A percentile compares a stretch with the other conserved stretches of the same genome.
Evolutionary conservation across 2,797 vertebrate genomes (phyloP).

Genomic region (Acipenser oxyrinchus): DNA sequence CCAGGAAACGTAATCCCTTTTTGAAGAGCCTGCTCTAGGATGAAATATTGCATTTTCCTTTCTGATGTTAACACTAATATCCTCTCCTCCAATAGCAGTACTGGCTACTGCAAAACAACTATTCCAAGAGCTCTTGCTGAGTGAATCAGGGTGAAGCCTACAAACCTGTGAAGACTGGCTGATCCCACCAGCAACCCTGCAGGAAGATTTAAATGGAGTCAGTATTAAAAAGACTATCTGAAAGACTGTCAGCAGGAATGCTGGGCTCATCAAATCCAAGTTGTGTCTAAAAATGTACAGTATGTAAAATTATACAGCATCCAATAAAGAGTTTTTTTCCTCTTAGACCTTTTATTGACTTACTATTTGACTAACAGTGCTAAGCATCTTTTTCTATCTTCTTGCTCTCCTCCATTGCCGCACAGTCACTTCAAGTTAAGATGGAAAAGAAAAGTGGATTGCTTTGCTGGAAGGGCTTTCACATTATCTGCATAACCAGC

Average conservation of each 20-base stretch:
- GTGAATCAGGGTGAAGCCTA: background rate
- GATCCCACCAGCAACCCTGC: constrained; percentile 8
- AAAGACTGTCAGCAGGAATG: constrained; percentile 30
- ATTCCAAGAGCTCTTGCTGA: background rate
- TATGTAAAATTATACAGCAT: constrained; percentile 10
- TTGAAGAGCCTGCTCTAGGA: no score
- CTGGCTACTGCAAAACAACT: background rate
- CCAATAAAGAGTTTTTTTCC: constrained; percentile 20
- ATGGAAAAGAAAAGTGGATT: constrained; percentile 20
- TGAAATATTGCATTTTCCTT: no score
- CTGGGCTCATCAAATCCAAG: constrained; percentile 15
- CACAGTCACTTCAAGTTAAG: constrained; percentile 15
- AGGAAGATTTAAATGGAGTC: constrained; percentile 24
- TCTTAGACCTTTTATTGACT: constrained; percentile 10
- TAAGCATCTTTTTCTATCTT: background rate
- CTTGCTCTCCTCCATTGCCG: background rate
- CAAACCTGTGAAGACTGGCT: background rate
- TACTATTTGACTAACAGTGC: constrained; percentile 3
- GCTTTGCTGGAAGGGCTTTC: constrained; percentile 24
- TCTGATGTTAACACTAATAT: no score
- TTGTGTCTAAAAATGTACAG: background rate
- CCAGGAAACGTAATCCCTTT: no score
- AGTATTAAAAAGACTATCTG: constrained; percentile 26
- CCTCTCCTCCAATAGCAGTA: background rate
- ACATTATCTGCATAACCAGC: constrained; percentile 40